Conservation (phyloP, 2,797 vertebrate genomes). For the Pitangus sulphuratus region DNA sequence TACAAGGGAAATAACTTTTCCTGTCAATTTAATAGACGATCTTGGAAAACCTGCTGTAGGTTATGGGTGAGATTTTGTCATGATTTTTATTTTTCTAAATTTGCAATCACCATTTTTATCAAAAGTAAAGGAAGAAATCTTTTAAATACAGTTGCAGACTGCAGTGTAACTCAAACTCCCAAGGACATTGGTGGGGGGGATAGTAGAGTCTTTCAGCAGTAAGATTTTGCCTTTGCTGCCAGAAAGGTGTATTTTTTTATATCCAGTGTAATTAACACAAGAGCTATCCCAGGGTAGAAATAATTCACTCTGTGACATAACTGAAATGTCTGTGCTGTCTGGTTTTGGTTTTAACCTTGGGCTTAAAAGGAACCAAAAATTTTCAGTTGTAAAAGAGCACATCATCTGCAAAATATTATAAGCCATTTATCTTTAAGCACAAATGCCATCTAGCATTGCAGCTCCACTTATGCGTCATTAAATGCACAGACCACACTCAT, state of each 20-base stretch:
- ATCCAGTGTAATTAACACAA: slow-evolving; percentile 32
- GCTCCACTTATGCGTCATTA: neutral
- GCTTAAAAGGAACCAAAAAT: slow-evolving; percentile 57
- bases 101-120: neutral
- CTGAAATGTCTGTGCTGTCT: slow-evolving; percentile 62
- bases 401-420: slow-evolving; percentile 63
- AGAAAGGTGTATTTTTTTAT: slow-evolving; percentile 53
- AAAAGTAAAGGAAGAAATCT: neutral
- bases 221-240: slow-evolving; percentile 37
- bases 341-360: slow-evolving; percentile 73
- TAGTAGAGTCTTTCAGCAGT: slow-evolving; percentile 17
- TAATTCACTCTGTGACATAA: slow-evolving; percentile 56
- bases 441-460: slow-evolving; percentile 48
- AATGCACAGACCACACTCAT: slow-evolving; percentile 19
- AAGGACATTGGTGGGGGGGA: neutral
- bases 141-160: neutral
- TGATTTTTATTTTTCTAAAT: slow-evolving; percentile 6
- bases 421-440: slow-evolving; percentile 59
- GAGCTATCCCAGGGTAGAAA: slow-evolving; percentile 43
- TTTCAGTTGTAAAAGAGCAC: slow-evolving; percentile 48
- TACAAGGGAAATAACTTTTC: slow-evolving; percentile 25
- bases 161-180: neutral
- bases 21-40: neutral
- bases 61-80: slow-evolving; percentile 2
- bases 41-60: neutral